phyloP scores from a whole-genome alignment of 2,113 vertebrate species.

The Falco punctatus region DNA sequence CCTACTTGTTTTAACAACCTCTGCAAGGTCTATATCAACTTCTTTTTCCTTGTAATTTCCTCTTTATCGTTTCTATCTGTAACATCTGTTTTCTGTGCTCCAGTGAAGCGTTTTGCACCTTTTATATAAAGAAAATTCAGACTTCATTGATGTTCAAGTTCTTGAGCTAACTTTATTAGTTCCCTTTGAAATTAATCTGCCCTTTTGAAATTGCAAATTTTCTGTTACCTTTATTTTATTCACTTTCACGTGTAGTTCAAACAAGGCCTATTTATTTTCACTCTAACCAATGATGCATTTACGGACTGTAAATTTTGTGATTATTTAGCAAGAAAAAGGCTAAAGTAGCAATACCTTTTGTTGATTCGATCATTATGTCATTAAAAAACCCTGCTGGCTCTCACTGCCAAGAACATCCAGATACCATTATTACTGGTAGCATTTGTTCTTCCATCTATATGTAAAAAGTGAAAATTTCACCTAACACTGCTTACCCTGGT shows the following conservation, averaged over 20 bases:
- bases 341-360: not conserved
- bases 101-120: not conserved
- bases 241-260: not conserved
- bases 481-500: not conserved
- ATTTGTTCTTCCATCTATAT: not conserved
- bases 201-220: not conserved
- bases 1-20: not conserved
- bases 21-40: not conserved
- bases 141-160: not conserved
- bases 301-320: not conserved
- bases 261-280: not conserved
- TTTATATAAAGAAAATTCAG: not conserved
- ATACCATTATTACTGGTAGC: not conserved
- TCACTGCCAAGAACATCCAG: not conserved
- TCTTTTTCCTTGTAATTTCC: not conserved
- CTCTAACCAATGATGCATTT: not conserved
- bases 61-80: not conserved
- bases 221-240: not conserved
- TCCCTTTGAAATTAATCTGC: conserved; percentile 10
- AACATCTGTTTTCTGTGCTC: not conserved
- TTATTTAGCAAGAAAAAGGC: not conserved
- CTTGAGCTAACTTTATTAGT: not conserved
- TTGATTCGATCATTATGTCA: not conserved
- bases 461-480: not conserved
- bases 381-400: not conserved